phyloP scores from a whole-genome alignment of 2,888 invertebrate genomes.

The Tipula confusa region DNA sequence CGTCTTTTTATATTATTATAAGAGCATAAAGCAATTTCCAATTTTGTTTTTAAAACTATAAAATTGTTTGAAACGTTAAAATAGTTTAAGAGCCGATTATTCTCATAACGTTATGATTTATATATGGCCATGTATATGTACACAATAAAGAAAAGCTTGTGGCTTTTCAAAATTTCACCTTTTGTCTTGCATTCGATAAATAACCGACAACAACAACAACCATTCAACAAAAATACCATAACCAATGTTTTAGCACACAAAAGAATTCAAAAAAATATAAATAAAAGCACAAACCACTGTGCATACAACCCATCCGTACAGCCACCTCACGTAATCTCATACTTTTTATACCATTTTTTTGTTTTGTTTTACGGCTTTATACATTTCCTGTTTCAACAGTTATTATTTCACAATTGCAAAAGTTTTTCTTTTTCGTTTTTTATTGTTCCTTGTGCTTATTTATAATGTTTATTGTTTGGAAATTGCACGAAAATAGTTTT shows the following conservation, averaged over 20 bases:
- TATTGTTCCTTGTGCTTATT: neutral
- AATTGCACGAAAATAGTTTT: neutral
- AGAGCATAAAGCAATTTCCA: no score
- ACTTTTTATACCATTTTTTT: neutral
- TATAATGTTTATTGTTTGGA: neutral
- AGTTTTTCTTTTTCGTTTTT: neutral
- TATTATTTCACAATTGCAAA: constrained; percentile 5
- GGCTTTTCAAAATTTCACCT: neutral
- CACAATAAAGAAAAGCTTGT: neutral
- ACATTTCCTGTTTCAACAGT: constrained; percentile 20
- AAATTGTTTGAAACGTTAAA: neutral
- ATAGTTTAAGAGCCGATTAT: neutral
- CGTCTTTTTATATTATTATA: neutral
- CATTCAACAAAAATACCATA: neutral
- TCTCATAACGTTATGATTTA: neutral
- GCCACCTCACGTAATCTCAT: neutral
- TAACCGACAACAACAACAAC: neutral
- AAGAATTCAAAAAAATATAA: neutral
- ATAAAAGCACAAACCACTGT: neutral
- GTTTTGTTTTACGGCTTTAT: constrained; percentile 5
- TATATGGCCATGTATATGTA: neutral
- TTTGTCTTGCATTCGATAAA: neutral
- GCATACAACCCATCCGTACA: neutral
- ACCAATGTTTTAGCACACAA: neutral
- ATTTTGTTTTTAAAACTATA: neutral